Base-by-base conservation (phyloP, 2,888 invertebrate genomes). In the Dynastes maya region DNA sequence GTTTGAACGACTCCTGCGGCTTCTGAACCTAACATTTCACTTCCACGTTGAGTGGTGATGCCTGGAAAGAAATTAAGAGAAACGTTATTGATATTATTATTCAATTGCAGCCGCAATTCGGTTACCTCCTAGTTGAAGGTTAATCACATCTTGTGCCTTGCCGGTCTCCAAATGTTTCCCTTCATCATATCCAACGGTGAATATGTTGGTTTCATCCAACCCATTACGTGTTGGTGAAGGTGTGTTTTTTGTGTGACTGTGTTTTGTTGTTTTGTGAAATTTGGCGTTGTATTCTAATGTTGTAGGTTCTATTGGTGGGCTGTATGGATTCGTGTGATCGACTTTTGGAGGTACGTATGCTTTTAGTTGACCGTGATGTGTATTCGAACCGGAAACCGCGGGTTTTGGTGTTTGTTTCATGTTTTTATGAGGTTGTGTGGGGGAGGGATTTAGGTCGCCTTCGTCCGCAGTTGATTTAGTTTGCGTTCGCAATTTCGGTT, bases 261-360 rank as follows among this genome's bases (percentile, higher is more conserved):
- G 68, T 29, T 29, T 29, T 51, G 68, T n/a, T 13, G 68, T 51
- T 27, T 37, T 68, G 11, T 61, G 72, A n/a, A 74, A 74, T 49
- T 61, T 74, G 9, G 45, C 72, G n/a, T 45, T 61, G 22, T 61
- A 74, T 27, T 40, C 61, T 27, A 74, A 29, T 74, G 27, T 61
- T 40, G 61, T 74, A 8, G 37, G 2, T n/a, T 74, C 72, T 27
- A 13, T 6, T 2, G 72, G 72, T 2, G 61, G 61, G 8, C 11
- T 27, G 8, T 61, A 61, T 2, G 40, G 22, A n/a, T n/a, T 2
- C 16, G 58, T 68, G 3, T 27, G 29, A 13, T 51, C 27, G 27
- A 13, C 8, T 29, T 49, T 27, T 13, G 68, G 51, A 2, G 22
- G 9, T 63, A 13, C 13, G 5, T 32, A 0, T n/a, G 29, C 0